Conservation (phyloP, 37 sponge, comb jelly and placozoan genomes). For the Halisarca cf. caerulea region DNA sequence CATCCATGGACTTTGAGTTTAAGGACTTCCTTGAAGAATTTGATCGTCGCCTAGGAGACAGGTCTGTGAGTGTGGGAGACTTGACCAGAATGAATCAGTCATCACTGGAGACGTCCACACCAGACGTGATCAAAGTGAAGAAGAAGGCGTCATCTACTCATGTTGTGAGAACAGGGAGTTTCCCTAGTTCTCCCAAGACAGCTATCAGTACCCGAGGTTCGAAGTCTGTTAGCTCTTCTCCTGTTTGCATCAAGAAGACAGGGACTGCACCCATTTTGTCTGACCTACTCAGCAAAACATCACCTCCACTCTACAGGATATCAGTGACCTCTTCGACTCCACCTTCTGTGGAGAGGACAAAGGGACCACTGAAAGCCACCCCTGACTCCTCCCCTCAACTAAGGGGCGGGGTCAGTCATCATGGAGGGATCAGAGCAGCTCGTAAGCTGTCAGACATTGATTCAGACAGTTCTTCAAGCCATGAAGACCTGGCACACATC, state of each 20-base stretch:
- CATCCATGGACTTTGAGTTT: background rate
- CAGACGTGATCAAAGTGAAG: too few species aligned
- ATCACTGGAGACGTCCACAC: background rate
- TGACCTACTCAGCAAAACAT: too few species aligned
- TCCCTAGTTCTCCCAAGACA: background rate
- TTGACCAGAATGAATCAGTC: background rate
- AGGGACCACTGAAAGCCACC: background rate
- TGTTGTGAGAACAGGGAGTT: background rate
- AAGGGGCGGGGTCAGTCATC: background rate
- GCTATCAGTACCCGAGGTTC: background rate
- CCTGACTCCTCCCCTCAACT: background rate
- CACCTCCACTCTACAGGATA: too few species aligned
- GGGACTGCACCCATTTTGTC: background rate
- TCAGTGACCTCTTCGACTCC: too few species aligned
- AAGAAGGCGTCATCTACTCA: background rate
- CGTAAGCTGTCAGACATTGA: background rate
- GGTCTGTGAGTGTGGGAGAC: constrained; percentile 20
- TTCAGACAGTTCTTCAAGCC: background rate
- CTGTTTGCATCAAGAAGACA: background rate
- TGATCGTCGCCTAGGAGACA: background rate
- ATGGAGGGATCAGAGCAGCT: constrained; percentile 1
- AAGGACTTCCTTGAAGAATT: background rate
- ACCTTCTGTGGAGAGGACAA: too few species aligned
- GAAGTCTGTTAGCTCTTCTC: background rate
- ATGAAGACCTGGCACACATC: background rate